Evolutionary conservation across 2,113 vertebrate genomes (phyloP).

Genomic region (Tiliqua scincoides): DNA sequence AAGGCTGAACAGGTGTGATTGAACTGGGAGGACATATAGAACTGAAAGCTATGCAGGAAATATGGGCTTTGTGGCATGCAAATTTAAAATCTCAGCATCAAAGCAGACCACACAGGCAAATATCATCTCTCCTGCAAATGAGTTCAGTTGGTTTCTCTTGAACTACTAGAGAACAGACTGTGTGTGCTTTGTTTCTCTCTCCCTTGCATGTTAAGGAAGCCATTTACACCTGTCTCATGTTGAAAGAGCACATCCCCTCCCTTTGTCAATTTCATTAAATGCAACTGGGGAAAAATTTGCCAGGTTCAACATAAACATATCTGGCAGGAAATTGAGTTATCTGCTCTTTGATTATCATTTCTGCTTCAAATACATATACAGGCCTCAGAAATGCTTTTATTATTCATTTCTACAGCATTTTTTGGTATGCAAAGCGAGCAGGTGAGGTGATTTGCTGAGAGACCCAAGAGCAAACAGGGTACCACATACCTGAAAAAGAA

Average conservation of each 20-base stretch:
- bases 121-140: background rate
- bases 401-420: background rate
- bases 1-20: background rate
- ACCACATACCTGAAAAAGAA: background rate
- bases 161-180: background rate
- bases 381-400: background rate
- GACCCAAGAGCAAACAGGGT: background rate
- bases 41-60: background rate
- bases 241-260: background rate
- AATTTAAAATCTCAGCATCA: background rate
- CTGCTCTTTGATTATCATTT: background rate
- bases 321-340: background rate
- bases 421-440: background rate
- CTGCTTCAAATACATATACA: background rate
- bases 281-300: background rate
- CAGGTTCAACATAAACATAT: background rate
- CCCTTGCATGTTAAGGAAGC: background rate
- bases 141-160: background rate
- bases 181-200: background rate
- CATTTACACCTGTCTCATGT: background rate
- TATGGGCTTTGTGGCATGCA: background rate
- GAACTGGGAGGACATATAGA: background rate
- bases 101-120: slow-evolving; percentile 7
- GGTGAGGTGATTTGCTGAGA: background rate
- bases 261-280: background rate